Evolutionary conservation across 2,888 invertebrate genomes (phyloP), one percentile per base, ranked within the genome.

Genomic region (Lasioglossum vierecki): DNA sequence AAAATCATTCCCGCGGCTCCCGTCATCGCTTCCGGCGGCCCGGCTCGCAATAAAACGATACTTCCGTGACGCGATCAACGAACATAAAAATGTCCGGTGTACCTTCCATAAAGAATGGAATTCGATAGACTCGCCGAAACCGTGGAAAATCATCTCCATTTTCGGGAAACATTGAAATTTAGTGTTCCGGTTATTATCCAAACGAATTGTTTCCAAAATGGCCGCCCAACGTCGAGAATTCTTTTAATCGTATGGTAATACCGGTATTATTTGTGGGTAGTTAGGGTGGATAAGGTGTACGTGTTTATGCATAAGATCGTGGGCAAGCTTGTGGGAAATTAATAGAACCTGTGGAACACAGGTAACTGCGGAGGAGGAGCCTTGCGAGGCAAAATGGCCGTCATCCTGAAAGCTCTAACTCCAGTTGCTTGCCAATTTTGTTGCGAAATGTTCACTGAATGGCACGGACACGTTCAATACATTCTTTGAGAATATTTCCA

Each of bases 41-140:
- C 68, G 60, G n/a, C 35, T n/a, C 26, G 53, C 75, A 83, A 83
- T 82, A 82, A 71, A 83, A 75, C 63, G 76, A 83, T 83, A 72
- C 82, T 57, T 74, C 73, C 73, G 68, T 44, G 63, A 41, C 75
- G 75, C n/a, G 68, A 68, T 68, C 66, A 35, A 22, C 18, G 15
- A 30, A 30, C 63, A 63, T 6, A 30, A 66, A 30, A 30, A 66
- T 26, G 13, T 26, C 11, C 30, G 22, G 35, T 0, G 18, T 66
- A 66, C 2, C 35, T 35, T 9, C 18, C 35, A 8, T 30, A 0
- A 15, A 5, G 30, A 63, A n/a, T 9, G 22, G 22, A 63, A 30
- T 63, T 63, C 30, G 6, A 6, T 30, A 15, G 15, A 13, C 13
- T 26, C 22, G 8, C 18, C 49, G 22, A 53, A 8, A 2, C 49